Evolutionary conservation across 2,797 vertebrate species (phyloP).

Genomic region (Melanotaenia trifasciata): DNA sequence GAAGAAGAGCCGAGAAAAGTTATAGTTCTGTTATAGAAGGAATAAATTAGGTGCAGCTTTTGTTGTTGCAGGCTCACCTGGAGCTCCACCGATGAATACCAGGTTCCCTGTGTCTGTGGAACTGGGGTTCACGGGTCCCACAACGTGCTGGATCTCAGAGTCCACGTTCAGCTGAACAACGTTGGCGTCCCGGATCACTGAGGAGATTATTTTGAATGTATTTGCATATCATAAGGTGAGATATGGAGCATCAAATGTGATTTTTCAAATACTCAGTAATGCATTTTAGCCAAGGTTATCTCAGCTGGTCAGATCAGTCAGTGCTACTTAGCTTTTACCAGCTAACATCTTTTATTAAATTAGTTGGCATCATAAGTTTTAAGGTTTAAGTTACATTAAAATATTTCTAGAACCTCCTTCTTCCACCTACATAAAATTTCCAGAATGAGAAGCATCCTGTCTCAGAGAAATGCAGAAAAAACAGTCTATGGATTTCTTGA

Average conservation of each 20-base stretch:
- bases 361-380: too few species aligned
- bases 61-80: constrained; percentile 82
- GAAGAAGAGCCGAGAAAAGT: not conserved
- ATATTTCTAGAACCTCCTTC: too few species aligned
- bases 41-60: not conserved
- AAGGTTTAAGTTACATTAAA: too few species aligned
- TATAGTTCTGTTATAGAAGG: not conserved
- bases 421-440: too few species aligned
- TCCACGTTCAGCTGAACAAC: constrained; percentile 93
- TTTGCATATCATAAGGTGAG: not conserved
- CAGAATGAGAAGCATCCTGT: too few species aligned
- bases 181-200: constrained; percentile 91
- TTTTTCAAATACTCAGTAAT: not conserved
- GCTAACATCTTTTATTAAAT: too few species aligned
- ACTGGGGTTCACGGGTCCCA: constrained; percentile 84
- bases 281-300: too few species aligned
- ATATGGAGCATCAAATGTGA: not conserved
- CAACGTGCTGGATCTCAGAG: constrained; percentile 91
- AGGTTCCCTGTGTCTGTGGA: constrained; percentile 81
- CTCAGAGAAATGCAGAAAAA: too few species aligned
- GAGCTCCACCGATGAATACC: constrained; percentile 93
- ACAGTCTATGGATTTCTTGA: too few species aligned
- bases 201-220: not conserved
- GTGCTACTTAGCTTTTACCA: too few species aligned
- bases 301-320: too few species aligned